Evolutionary conservation across 2,797 vertebrate species (phyloP).

Genomic region (Monodelphis domestica): DNA sequence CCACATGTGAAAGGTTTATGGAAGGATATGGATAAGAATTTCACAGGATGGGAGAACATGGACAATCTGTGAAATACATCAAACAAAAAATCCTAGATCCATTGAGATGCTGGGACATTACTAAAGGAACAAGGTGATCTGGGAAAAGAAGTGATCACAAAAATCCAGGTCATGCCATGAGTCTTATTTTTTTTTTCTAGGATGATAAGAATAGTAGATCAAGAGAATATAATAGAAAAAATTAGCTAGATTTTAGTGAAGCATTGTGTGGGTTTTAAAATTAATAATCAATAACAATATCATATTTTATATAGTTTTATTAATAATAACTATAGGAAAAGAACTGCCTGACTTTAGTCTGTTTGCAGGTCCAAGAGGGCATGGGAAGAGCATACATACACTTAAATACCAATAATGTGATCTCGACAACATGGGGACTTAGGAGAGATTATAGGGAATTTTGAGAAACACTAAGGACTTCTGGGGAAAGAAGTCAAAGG

Average conservation of each 20-base stretch:
- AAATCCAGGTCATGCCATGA: neutral
- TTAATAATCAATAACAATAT: too few species aligned
- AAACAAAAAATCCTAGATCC: neutral
- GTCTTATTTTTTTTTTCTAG: neutral
- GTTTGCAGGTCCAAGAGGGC: too few species aligned
- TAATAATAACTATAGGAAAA: too few species aligned
- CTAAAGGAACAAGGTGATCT: neutral
- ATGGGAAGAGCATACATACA: too few species aligned
- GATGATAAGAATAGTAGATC: neutral
- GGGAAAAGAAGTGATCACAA: neutral
- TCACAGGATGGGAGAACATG: neutral
- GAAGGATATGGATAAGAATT: neutral
- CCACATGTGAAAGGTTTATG: neutral
- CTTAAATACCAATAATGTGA: too few species aligned
- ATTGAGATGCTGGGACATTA: neutral
- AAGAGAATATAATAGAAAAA: neutral
- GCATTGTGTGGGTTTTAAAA: too few species aligned
- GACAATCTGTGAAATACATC: neutral
- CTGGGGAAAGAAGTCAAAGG: too few species aligned
- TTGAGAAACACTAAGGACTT: too few species aligned
- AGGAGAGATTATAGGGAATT: too few species aligned
- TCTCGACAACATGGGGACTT: too few species aligned
- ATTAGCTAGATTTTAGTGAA: neutral
- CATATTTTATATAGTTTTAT: too few species aligned
- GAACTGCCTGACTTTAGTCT: too few species aligned